Evolutionary conservation across 1,140 invertebrate species (phyloP).

Genomic region (Hycleus phaleratus): DNA sequence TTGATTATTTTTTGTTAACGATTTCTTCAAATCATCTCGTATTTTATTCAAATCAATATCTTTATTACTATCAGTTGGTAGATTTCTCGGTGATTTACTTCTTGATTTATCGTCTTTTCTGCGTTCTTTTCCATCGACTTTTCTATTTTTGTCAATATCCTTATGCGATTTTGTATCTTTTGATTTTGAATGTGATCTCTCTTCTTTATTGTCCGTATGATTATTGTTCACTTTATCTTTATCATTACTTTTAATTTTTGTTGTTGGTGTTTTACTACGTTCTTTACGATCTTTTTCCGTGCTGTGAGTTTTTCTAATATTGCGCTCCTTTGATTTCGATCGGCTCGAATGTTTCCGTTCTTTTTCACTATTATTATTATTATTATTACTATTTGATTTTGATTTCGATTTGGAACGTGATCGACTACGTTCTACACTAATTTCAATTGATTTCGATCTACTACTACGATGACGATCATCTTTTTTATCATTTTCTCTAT

Average conservation of each 20-base stretch:
- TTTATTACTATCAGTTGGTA: not conserved
- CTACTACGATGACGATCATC: not conserved
- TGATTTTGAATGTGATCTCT: not conserved
- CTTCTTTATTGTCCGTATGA: not conserved
- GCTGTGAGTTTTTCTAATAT: not conserved
- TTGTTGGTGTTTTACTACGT: not conserved
- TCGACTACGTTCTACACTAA: no score
- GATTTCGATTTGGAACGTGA: no score
- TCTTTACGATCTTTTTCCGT: not conserved
- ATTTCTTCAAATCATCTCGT: not conserved
- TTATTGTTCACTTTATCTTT: not conserved
- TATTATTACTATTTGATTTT: not conserved
- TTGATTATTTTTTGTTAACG: not conserved
- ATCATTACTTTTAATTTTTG: conserved; percentile 1
- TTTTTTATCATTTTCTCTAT: not conserved
- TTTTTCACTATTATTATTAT: conserved; percentile 1
- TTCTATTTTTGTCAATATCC: not conserved
- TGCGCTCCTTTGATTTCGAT: not conserved
- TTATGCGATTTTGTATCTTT: not conserved
- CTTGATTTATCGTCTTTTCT: not conserved
- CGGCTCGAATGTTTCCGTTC: not conserved
- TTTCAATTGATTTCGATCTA: not conserved
- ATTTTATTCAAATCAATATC: not conserved
- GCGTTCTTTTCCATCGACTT: not conserved
- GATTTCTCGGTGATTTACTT: conserved; percentile 4